Percentiles rank a stretch among this genome's conserved stretches.
Evolutionary conservation across 2,797 vertebrate species (phyloP).

Genomic region (Pseudochirops corinnae): DNA sequence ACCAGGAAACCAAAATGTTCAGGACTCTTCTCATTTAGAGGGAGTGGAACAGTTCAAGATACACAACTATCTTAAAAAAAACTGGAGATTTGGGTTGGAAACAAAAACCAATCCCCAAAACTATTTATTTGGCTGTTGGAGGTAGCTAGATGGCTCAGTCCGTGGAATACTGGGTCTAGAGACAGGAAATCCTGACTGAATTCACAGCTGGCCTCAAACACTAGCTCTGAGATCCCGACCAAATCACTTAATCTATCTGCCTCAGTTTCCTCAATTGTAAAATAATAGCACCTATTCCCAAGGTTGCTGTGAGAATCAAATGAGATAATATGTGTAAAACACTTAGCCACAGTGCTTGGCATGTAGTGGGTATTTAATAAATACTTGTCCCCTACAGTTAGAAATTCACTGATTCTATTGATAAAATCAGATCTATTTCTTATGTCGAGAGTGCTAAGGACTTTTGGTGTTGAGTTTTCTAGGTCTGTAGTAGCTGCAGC

Average conservation of each 20-base stretch:
- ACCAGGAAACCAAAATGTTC: not conserved
- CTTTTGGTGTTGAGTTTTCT: not conserved
- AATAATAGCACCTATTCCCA: no score
- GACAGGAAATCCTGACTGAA: not conserved
- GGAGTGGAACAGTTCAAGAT: not conserved
- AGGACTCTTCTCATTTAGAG: not conserved
- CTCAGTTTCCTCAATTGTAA: no score
- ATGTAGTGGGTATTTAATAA: not conserved
- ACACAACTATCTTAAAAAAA: not conserved
- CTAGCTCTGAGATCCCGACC: not conserved
- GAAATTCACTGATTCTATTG: not conserved
- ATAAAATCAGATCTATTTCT: not conserved
- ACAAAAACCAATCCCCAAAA: not conserved
- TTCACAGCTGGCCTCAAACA: not conserved
- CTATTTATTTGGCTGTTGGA: not conserved
- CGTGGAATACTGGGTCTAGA: not conserved
- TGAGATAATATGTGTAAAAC: not conserved
- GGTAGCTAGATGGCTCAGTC: not conserved
- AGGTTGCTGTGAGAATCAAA: not conserved
- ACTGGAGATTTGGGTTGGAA: constrained; percentile 1
- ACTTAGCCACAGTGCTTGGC: not conserved
- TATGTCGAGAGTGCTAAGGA: not conserved
- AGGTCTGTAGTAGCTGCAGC: not conserved
- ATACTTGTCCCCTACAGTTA: not conserved
- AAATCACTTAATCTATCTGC: not conserved